phyloP scores from a whole-genome alignment of 2,113 vertebrate species.

The Tympanuchus pallidicinctus region DNA sequence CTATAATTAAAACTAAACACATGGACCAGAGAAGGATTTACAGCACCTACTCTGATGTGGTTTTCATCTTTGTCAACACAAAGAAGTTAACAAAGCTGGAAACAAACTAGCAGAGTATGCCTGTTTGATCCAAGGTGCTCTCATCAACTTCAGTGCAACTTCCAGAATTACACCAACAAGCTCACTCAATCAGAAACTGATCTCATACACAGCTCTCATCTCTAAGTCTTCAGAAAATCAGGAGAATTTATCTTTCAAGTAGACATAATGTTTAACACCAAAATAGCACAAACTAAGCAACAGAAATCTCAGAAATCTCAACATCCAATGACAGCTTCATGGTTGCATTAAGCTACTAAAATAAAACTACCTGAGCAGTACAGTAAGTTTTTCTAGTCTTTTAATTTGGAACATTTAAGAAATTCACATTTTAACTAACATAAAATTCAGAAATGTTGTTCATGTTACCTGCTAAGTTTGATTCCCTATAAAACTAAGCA shows the following conservation, averaged over 20 bases:
- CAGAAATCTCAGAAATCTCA: neutral
- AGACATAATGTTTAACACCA: neutral
- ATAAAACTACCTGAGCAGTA: neutral
- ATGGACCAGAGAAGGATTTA: neutral
- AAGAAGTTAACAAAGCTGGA: neutral
- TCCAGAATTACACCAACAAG: neutral
- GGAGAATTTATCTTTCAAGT: neutral
- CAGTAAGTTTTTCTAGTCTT: neutral
- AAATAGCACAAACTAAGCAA: neutral
- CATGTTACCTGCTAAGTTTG: neutral
- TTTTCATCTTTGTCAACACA: neutral
- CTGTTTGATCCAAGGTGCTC: neutral
- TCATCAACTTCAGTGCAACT: neutral
- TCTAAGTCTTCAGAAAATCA: neutral
- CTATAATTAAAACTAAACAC: neutral
- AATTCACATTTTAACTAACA: neutral
- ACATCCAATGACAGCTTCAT: neutral
- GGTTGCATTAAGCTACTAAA: neutral
- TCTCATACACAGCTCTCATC: too few relatives aligned
- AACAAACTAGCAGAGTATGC: neutral
- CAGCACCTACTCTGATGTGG: neutral
- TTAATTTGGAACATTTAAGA: neutral
- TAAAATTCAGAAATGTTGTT: neutral
- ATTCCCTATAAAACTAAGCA: neutral
- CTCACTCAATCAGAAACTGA: neutral